Evolutionary conservation across 2,797 vertebrate species (phyloP), one percentile per base, ranked within the genome.

Genomic region (Geotria australis): DNA sequence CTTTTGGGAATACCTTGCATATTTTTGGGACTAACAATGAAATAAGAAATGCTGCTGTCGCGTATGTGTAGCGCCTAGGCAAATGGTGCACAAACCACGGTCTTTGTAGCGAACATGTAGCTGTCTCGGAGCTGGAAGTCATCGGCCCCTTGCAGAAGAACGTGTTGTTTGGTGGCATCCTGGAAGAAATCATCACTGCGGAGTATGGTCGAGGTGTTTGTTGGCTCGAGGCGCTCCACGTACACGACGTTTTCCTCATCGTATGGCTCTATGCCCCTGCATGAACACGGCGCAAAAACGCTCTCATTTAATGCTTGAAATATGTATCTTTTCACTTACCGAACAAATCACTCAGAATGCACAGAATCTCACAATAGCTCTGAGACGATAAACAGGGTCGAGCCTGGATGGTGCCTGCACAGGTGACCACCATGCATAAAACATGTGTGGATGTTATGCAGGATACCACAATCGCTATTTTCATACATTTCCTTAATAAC

Each of bases 151-250:
- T 91, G 84, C 62, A 95, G 73, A 64, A 98, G 70, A 9, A 94
- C 63, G 2, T 69, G 76, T 58, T 77, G 80, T 64, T 85, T 82
- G 65, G 81, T 78, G 24, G 76, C 72, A 48, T 77, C 86, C 69
- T 94, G 89, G 68, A 94, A 98, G 74, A 85, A 96, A 69, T 98
- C 91, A 0, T 78, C 88, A 69, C 85, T 95, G 68, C 79, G 80
- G 61, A 95, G 73, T 58, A 98, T 60, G 0, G 77, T 88, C 6
- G 83, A 93, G 47, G 76, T 71, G 1, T 81, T 83, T 2, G 79
- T 80, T 3, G 91, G 89, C 62, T 98, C 83, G 0, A 85, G 80
- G 8, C 91, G 76, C 67, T 94, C 83, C 7, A 98, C 67, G 59
- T 91, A 80, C 63, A 96, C 75, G 0, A 77, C 79, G n/a, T 69